A percentile compares a stretch with the other conserved stretches of the same genome.
Conservation (phyloP, 2,888 invertebrate species). For the Nycteola revayana region DNA sequence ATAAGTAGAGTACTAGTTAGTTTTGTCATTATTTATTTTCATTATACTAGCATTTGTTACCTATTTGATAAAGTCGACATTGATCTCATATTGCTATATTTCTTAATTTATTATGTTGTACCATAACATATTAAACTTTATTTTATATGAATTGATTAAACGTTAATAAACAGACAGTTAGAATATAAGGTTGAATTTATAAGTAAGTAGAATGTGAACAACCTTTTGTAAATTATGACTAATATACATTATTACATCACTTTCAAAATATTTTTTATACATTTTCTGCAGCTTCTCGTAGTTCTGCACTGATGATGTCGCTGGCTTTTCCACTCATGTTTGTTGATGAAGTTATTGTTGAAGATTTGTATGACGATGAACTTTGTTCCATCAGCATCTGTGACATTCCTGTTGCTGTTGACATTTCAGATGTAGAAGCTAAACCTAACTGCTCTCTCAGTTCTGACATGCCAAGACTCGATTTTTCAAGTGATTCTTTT, state of each 20-base stretch:
- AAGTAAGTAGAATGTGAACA: constrained; percentile 12
- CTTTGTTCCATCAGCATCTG: constrained; percentile 27
- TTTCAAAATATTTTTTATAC: constrained; percentile 27
- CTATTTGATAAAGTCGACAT: constrained; percentile 11
- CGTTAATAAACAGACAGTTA: not conserved
- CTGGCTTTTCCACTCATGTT: constrained; percentile 36
- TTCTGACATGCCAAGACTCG: constrained; percentile 22
- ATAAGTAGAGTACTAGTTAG: too few relatives aligned
- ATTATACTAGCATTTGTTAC: too few relatives aligned
- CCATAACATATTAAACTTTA: too few relatives aligned
- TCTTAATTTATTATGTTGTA: too few relatives aligned
- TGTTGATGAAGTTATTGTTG: constrained; percentile 35
- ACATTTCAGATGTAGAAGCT: constrained; percentile 24
- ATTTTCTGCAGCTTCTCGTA: constrained; percentile 48
- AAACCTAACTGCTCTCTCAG: constrained; percentile 25
- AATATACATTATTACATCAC: constrained; percentile 35
- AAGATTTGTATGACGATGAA: constrained; percentile 35
- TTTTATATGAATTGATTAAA: too few relatives aligned
- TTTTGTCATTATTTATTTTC: too few relatives aligned
- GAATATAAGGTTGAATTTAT: constrained; percentile 18
- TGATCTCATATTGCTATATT: constrained; percentile 29
- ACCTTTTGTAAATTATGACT: constrained; percentile 28
- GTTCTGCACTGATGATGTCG: constrained; percentile 41
- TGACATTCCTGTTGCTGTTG: constrained; percentile 16
- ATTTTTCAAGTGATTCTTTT: constrained; percentile 23